Evolutionary conservation across 2,113 vertebrate genomes (phyloP).

Genomic region (Chamaetylas fuelleborni): DNA sequence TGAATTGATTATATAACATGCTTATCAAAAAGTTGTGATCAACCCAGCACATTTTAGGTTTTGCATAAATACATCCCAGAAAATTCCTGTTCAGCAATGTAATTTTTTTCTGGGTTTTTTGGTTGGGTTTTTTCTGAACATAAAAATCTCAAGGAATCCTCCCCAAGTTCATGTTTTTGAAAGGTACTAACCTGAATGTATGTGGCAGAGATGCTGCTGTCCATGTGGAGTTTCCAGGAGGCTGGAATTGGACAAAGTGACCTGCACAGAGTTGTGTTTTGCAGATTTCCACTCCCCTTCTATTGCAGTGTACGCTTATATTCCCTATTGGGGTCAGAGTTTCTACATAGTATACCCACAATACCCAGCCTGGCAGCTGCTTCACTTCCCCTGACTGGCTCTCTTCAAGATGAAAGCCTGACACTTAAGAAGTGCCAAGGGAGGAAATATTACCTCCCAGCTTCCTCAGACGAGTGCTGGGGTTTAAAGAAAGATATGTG

Average conservation of each 20-base stretch:
- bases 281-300: neutral
- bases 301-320: rapidly evolving
- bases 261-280: neutral
- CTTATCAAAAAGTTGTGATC: neutral
- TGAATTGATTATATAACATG: neutral
- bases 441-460: no score
- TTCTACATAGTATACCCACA: no score
- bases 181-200: neutral
- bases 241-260: neutral
- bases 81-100: neutral
- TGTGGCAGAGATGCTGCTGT: neutral
- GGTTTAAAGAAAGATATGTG: no score
- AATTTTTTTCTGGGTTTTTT: neutral
- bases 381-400: no score
- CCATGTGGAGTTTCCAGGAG: neutral
- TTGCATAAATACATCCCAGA: neutral
- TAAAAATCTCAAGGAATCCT: neutral
- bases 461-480: no score
- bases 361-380: no score
- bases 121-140: neutral
- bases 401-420: no score
- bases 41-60: neutral
- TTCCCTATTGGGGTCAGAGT: neutral
- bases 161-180: neutral
- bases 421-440: no score